Percentiles rank a stretch among this genome's conserved stretches.
Conservation (phyloP, 2,888 invertebrate genomes). For the Acanthosepion esculentum region DNA sequence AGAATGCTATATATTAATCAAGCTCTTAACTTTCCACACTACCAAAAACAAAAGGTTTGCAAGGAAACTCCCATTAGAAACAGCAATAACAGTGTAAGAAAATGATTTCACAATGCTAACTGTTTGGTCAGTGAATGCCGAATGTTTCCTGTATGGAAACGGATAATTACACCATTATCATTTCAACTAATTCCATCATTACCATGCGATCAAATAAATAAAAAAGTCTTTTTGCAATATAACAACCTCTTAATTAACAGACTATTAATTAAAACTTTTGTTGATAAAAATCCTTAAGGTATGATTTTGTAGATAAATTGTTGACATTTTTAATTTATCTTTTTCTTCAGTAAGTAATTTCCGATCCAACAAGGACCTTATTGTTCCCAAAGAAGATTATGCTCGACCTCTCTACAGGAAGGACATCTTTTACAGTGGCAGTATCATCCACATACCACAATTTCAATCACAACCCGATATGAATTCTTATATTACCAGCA, state of each 20-base stretch:
- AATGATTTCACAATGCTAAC: too few species aligned
- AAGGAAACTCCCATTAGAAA: too few species aligned
- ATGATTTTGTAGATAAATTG: too few species aligned
- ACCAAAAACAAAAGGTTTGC: too few species aligned
- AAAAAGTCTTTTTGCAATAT: neutral
- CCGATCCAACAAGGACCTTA: constrained; percentile 52
- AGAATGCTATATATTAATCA: too few species aligned
- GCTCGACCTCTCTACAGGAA: constrained; percentile 90
- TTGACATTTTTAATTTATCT: neutral
- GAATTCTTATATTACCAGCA: constrained; percentile 91
- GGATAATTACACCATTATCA: too few species aligned
- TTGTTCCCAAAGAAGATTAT: constrained; percentile 64
- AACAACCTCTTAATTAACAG: neutral
- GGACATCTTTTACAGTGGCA: constrained; percentile 98
- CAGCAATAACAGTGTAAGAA: too few species aligned
- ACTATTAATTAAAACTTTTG: neutral
- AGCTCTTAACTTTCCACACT: too few species aligned
- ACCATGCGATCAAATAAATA: neutral
- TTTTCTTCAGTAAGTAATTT: neutral
- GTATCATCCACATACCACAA: constrained; percentile 87
- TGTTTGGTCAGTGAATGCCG: too few species aligned
- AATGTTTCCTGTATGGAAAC: too few species aligned
- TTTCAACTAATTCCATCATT: neutral
- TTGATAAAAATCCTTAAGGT: neutral
- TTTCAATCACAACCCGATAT: constrained; percentile 93